These are phyloP conservation scores for Perizoma flavofasciatum DNA, from an alignment of 2,888 invertebrate species.

Conservation along the genomic window DNA sequence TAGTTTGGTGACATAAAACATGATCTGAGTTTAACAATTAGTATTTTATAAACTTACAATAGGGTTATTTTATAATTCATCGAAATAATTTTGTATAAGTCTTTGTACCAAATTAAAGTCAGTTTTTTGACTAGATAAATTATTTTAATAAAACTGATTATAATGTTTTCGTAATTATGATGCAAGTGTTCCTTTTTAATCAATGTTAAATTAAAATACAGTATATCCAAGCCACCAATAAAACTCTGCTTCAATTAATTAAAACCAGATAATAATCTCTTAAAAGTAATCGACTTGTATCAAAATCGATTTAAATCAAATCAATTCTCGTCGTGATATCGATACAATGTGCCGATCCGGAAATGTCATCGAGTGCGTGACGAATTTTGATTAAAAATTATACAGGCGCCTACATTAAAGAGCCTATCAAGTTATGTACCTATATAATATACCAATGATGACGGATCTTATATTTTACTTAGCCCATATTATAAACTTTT, in stretches of 20 bases:
- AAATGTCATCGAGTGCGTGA: conserved; percentile 43
- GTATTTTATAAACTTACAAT: too few species aligned
- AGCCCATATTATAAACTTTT: too few species aligned
- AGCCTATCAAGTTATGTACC: conserved; percentile 12
- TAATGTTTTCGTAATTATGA: too few species aligned
- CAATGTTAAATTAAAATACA: neutral
- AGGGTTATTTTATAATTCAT: too few species aligned
- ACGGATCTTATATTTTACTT: neutral
- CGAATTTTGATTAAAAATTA: conserved; percentile 52
- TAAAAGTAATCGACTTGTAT: conserved; percentile 40
- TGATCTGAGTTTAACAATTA: too few species aligned
- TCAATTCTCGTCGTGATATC: conserved; percentile 37
- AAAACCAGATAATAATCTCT: conserved; percentile 25
- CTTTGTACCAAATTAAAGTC: too few species aligned
- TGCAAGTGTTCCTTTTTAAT: too few species aligned
- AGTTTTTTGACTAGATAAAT: too few species aligned
- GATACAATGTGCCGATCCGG: conserved; percentile 46
- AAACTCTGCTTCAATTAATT: conserved; percentile 20
- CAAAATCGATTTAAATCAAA: conserved; percentile 43
- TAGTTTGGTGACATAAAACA: too few species aligned
- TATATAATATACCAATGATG: conserved; percentile 6
- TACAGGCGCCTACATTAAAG: conserved; percentile 35
- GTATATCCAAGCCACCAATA: conserved; percentile 23
- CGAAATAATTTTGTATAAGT: too few species aligned
- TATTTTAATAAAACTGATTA: too few species aligned